These are phyloP conservation scores for Caretta caretta DNA, from an alignment of 2,113 vertebrate species.

Conservation along the genomic window DNA sequence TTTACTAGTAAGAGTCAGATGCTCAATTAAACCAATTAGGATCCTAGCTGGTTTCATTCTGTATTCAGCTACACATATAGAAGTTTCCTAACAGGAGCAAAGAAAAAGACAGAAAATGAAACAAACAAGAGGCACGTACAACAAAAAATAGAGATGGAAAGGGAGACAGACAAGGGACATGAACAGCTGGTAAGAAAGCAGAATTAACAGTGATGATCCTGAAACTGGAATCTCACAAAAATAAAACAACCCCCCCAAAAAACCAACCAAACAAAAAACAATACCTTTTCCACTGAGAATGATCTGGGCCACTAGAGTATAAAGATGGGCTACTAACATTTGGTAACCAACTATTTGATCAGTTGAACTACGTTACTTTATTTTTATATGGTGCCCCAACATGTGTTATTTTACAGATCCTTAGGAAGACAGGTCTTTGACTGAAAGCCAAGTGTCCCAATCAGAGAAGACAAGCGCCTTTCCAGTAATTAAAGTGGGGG, in stretches of 20 bases:
- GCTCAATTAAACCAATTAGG: not conserved
- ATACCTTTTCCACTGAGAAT: not conserved
- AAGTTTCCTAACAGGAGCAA: not conserved
- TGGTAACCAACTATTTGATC: not conserved
- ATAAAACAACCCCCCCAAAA: too few species aligned
- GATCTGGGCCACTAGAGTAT: not conserved
- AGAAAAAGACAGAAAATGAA: not conserved
- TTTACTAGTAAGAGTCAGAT: too few species aligned
- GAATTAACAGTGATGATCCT: not conserved
- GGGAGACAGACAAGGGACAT: not conserved
- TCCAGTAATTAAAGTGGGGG: not conserved
- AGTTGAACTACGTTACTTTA: not conserved
- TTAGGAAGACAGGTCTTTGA: not conserved
- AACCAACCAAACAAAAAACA: too few species aligned
- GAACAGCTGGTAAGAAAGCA: not conserved
- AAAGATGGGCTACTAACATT: fast-evolving
- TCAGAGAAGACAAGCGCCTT: too few species aligned
- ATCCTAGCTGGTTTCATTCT: not conserved
- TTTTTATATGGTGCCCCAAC: not conserved
- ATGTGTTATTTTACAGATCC: not conserved
- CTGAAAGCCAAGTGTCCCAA: not conserved
- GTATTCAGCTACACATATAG: not conserved
- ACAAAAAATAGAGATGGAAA: not conserved
- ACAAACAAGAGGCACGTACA: not conserved
- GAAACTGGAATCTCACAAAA: not conserved